Conservation (phyloP, 2,113 vertebrate species). For the Neogobius melanostomus region DNA sequence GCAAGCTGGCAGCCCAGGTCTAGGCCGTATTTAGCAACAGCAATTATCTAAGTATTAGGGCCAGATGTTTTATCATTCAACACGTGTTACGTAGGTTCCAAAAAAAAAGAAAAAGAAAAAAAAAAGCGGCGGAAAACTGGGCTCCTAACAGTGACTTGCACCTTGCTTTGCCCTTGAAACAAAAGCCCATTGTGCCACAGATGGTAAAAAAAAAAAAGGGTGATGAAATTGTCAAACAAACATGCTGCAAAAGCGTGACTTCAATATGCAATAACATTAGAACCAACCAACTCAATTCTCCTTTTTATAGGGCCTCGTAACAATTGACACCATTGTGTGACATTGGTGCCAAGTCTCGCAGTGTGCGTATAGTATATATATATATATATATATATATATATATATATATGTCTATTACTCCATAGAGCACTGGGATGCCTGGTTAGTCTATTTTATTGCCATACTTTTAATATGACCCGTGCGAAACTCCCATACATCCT, state of each 20-base stretch:
- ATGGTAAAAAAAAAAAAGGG: conserved; percentile 15
- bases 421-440: neutral
- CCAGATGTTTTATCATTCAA: conserved; percentile 49
- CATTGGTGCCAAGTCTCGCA: neutral
- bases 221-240: conserved; percentile 25
- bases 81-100: conserved; percentile 34
- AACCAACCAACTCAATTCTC: conserved; percentile 8
- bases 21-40: conserved; percentile 51
- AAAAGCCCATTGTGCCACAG: conserved; percentile 20
- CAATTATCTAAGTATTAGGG: conserved; percentile 41
- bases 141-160: conserved; percentile 30
- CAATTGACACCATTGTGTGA: conserved; percentile 9
- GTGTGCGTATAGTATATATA: no score
- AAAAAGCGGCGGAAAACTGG: conserved; percentile 24
- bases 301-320: conserved; percentile 5
- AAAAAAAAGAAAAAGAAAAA: neutral
- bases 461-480: conserved; percentile 6
- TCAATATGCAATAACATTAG: conserved; percentile 7
- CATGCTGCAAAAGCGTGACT: conserved; percentile 9
- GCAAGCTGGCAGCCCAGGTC: conserved; percentile 38
- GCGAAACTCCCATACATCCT: conserved; percentile 3
- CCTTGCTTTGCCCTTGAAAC: conserved; percentile 27
- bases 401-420: conserved; percentile 12
- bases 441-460: conserved; percentile 6
- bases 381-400: neutral